Percentiles rank a stretch among this genome's conserved stretches.
Evolutionary conservation across 2,888 invertebrate species (phyloP).

Genomic region (Myopa tessellatipennis): DNA sequence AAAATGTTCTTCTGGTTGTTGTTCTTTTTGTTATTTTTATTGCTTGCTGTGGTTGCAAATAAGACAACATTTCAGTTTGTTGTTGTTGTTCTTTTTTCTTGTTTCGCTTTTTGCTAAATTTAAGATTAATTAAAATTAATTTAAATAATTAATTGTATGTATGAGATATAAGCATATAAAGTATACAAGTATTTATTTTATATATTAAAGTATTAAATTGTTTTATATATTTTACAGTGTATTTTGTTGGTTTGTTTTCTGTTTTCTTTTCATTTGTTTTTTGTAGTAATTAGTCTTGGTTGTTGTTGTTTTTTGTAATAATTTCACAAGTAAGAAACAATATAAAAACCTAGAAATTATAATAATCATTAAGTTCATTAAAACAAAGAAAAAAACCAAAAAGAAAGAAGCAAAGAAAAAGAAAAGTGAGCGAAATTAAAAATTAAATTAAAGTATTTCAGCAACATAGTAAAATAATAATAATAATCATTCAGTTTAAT

Average conservation of each 20-base stretch:
- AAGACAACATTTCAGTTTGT: not conserved
- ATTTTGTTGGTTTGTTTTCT: slow-evolving; percentile 25
- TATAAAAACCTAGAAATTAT: slow-evolving; percentile 10
- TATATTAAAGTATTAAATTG: slow-evolving; percentile 30
- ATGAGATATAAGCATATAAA: too few species aligned
- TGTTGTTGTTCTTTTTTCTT: not conserved
- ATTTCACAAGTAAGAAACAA: not conserved
- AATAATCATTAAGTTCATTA: not conserved
- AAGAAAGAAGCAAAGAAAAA: not conserved
- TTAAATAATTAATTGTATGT: slow-evolving; percentile 17
- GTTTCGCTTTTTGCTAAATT: not conserved
- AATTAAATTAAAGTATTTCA: not conserved
- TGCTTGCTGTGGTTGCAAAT: not conserved
- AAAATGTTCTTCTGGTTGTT: not conserved
- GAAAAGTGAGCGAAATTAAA: not conserved
- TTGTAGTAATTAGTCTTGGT: slow-evolving; percentile 35
- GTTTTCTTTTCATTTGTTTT: slow-evolving; percentile 27
- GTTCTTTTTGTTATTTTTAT: not conserved
- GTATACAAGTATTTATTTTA: slow-evolving; percentile 1
- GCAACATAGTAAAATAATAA: not conserved
- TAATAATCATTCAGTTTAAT: not conserved
- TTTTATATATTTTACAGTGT: slow-evolving; percentile 34
- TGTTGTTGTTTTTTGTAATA: slow-evolving; percentile 31
- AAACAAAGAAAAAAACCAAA: too few species aligned
- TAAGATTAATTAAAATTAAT: not conserved